Base-by-base conservation (phyloP, 2,888 invertebrate genomes). In the Hyposoter didymator region DNA sequence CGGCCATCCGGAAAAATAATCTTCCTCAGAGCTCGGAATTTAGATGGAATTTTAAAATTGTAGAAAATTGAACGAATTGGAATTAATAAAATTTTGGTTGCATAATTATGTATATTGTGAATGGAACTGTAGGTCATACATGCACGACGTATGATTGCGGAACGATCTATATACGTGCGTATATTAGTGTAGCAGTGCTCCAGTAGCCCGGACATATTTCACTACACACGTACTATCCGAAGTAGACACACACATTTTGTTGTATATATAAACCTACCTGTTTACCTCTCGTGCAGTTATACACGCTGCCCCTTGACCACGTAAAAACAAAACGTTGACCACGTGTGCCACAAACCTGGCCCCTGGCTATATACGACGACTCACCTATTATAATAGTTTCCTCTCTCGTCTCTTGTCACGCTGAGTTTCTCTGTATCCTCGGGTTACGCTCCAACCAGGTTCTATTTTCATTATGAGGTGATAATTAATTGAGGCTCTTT, bases 351-450 rank as follows among this genome's bases (percentile, higher is more conserved):
- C 74, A 47, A 66, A 74, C 80, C 66, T 19, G 19, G 73, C 85
- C 79, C 8, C 62, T 62, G 85, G 85, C 85, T 73, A 78, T 62
- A 78, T 39, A 66, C 75, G 67, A 67, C 62, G 76, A 82, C 83
- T 85, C 79, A 62, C 76, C 80, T 85, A 73, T 85, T 85, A 85
- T 85, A 80, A 85, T 78, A 85, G 80, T 83, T 82, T 79, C 62
- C 28, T 64, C 59, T 64, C 59, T 28, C 59, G 66, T 45, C 35
- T 69, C 72, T 79, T 75, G 79, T 49, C 70, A 64, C 74, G 52
- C 22, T 79, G 74, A 79, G 66, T 59, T 66, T 67, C 67, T 82
- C 19, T n/a, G 22, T 64, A 55, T 78, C 73, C 67, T 73, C 47
- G 59, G 78, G 66, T 83, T 39, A 55, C 49, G 14, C 17, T 32